phyloP scores from a whole-genome alignment of 2,888 invertebrate species.

The Plusia festucae region DNA sequence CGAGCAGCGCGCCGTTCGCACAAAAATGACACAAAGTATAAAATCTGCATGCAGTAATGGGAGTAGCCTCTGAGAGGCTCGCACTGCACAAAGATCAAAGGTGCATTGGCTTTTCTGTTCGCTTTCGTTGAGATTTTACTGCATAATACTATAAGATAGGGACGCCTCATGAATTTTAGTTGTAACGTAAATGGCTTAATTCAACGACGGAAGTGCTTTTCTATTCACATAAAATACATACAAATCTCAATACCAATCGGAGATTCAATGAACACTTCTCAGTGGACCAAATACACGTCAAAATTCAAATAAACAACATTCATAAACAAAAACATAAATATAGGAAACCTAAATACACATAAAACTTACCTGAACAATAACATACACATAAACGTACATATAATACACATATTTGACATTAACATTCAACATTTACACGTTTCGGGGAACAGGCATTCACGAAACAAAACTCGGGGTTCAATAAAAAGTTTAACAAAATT shows the following conservation, averaged over 20 bases:
- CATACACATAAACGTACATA: constrained; percentile 7
- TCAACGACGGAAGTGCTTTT: neutral
- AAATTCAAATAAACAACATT: neutral
- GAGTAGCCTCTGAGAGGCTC: constrained; percentile 82
- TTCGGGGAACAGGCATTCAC: constrained; percentile 25
- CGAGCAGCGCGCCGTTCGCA: constrained; percentile 74
- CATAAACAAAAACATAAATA: neutral
- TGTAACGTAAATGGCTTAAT: neutral
- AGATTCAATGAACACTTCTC: too few relatives aligned
- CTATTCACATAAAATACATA: neutral
- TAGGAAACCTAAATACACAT: constrained; percentile 28
- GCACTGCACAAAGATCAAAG: constrained; percentile 80
- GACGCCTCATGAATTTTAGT: constrained; percentile 14
- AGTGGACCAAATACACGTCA: neutral
- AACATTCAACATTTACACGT: constrained; percentile 32
- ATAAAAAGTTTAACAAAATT: constrained; percentile 48
- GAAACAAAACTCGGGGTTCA: constrained; percentile 38
- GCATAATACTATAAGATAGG: constrained; percentile 49
- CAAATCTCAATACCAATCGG: neutral
- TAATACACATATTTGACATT: constrained; percentile 32
- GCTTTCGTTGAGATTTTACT: constrained; percentile 58
- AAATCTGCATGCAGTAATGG: constrained; percentile 87
- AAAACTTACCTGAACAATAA: constrained; percentile 29
- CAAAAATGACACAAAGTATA: constrained; percentile 88
- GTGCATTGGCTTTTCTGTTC: constrained; percentile 72